Base-by-base conservation (phyloP, 2,113 vertebrate genomes). In the Aptenodytes forsteri region DNA sequence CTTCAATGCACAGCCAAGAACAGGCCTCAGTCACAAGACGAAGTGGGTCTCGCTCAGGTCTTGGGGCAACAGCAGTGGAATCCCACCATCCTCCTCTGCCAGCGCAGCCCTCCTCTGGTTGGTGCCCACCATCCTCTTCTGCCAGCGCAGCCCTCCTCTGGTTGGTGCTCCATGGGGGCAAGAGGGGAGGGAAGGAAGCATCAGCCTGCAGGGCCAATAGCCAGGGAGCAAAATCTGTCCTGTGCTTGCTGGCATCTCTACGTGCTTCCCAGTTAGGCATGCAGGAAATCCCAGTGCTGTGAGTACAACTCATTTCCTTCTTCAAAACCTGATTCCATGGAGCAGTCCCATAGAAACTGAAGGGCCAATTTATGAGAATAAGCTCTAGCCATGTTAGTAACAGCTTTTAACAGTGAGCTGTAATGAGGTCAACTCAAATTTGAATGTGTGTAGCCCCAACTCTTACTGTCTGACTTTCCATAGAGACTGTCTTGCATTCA, bases 391-490 rank as follows among this genome's bases (percentile, higher is more conserved):
- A 54, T 29, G 30, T 84, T 46, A 34, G 49, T 52, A 75, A 72
- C 50, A 50, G 40, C 62, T 93, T 94, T 87, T 96, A 89, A 83
- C 44, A 42, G 14, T 11, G 22, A 94, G 52, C 56, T 87, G 36
- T 89, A 83, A 83, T 3, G 20, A 96, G 91, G 71, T 81, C 73
- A 92, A 58, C 46, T 83, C 58, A 82, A 84, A 91, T 87, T 62
- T 79, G 80, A 93, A 71, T 10, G 18, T 36, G n/a, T 12, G 50
- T 85, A 77, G 62, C n/a, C 46, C n/a, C 32, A 90, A 9, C 38
- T 81, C 62, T 38, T 87, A 40, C n/a, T 32, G 26, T 27, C 50
- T 67, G 64, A 85, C 97, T 97, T 95, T 88, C 85, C 88, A 67
- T 55, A 66, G 64, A 90, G 67, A 22, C 64, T 77, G 11, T 73